phyloP scores from a whole-genome alignment of 2,888 invertebrate genomes.

The Cancer borealis region DNA sequence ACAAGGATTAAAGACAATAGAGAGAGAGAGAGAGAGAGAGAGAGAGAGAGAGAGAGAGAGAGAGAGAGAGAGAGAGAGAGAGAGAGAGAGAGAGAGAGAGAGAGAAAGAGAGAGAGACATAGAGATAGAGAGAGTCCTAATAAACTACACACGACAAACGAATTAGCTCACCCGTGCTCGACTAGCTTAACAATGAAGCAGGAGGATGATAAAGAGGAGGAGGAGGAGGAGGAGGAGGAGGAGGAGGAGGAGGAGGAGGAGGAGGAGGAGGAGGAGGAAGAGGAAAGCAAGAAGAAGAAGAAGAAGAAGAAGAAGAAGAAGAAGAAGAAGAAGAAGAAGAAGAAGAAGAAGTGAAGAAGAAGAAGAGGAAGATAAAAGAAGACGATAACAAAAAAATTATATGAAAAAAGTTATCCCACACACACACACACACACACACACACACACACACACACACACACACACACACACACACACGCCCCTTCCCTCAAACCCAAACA shows the following conservation, averaged over 20 bases:
- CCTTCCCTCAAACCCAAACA: not conserved
- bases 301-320: not conserved
- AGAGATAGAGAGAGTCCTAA: not conserved
- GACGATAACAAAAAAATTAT: no score
- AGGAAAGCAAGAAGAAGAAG: not conserved
- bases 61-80: constrained; percentile 52
- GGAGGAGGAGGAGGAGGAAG: no score
- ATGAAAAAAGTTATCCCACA: not conserved
- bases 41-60: constrained; percentile 60
- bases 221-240: not conserved
- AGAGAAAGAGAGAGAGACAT: not conserved
- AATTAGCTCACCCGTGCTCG: not conserved
- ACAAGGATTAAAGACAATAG: not conserved
- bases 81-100: constrained; percentile 43
- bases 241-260: not conserved
- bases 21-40: constrained; percentile 46
- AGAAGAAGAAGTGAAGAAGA: not conserved
- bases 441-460: not conserved
- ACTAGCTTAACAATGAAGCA: not conserved
- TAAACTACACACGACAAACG: not conserved
- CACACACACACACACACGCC: not conserved
- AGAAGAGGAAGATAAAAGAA: no score
- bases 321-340: not conserved
- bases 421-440: not conserved
- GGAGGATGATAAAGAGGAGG: not conserved